These are phyloP conservation scores for Alcis repandata DNA, from an alignment of 2,888 invertebrate genomes.

Conservation along the genomic window DNA sequence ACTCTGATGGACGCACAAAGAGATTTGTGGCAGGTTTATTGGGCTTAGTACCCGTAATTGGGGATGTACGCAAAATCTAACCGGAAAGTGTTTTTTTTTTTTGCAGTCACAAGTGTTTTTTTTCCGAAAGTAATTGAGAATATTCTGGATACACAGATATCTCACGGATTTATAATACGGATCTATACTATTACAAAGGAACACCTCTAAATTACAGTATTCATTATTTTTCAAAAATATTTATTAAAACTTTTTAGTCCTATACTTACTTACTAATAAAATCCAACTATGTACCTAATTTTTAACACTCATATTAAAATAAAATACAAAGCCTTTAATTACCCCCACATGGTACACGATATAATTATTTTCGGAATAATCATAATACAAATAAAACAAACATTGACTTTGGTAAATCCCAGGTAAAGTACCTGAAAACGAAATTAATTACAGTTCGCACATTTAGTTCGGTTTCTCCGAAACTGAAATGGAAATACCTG, in stretches of 20 bases:
- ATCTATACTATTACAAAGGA: too few species aligned
- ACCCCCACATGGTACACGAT: too few species aligned
- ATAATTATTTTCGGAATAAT: not conserved
- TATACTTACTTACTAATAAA: too few species aligned
- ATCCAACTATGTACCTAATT: not conserved
- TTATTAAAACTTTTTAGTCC: too few species aligned
- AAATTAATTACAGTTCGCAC: not conserved
- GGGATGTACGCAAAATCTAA: not conserved
- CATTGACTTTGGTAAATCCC: not conserved
- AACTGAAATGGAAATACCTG: slow-evolving; percentile 6
- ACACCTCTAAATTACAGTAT: too few species aligned
- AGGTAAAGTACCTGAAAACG: slow-evolving; percentile 9
- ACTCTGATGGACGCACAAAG: slow-evolving; percentile 59
- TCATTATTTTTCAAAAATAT: too few species aligned
- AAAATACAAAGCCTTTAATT: too few species aligned
- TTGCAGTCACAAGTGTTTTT: not conserved
- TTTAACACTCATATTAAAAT: not conserved
- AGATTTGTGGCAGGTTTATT: slow-evolving; percentile 50
- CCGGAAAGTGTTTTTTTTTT: not conserved
- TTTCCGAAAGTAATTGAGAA: not conserved
- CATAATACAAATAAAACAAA: not conserved
- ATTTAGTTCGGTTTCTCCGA: slow-evolving; percentile 8
- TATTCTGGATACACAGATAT: too few species aligned
- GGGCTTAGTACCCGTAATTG: slow-evolving; percentile 37
- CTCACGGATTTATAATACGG: too few species aligned